phyloP scores from a whole-genome alignment of 2,888 invertebrate species.

The Xylota sylvarum region DNA sequence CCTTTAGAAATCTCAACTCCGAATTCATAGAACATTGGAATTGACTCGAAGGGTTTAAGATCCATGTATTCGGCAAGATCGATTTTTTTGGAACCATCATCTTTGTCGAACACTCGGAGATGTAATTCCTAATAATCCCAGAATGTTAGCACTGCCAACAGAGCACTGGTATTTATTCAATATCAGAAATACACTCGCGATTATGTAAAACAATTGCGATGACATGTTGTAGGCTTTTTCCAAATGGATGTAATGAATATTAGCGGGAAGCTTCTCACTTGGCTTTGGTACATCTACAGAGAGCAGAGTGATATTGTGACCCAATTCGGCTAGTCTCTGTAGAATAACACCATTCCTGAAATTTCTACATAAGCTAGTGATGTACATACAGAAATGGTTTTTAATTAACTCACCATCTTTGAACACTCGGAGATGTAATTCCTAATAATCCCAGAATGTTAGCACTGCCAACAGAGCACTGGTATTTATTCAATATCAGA shows the following conservation, averaged over 20 bases:
- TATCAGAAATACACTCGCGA: background rate
- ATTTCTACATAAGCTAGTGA: background rate
- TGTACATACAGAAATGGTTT: background rate
- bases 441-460: constrained; percentile 79
- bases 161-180: background rate
- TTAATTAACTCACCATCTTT: constrained; percentile 76
- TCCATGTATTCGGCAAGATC: constrained; percentile 46
- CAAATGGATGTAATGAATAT: constrained; percentile 80
- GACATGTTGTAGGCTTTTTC: constrained; percentile 78
- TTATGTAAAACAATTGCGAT: constrained; percentile 4
- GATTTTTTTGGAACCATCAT: constrained; percentile 45
- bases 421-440: constrained; percentile 79
- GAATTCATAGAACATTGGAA: constrained; percentile 74
- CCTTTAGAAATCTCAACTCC: constrained; percentile 71
- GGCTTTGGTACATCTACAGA: constrained; percentile 78
- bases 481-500: background rate
- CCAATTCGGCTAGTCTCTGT: constrained; percentile 76
- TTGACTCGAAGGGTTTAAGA: constrained; percentile 54
- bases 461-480: constrained; percentile 27
- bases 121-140: constrained; percentile 78
- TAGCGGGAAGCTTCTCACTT: constrained; percentile 74
- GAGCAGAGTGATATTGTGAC: constrained; percentile 79
- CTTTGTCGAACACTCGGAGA: constrained; percentile 78
- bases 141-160: constrained; percentile 77
- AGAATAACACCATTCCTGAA: constrained; percentile 78